Conservation (phyloP, 2,888 invertebrate genomes). For the Hirtodrosophila duncani region DNA sequence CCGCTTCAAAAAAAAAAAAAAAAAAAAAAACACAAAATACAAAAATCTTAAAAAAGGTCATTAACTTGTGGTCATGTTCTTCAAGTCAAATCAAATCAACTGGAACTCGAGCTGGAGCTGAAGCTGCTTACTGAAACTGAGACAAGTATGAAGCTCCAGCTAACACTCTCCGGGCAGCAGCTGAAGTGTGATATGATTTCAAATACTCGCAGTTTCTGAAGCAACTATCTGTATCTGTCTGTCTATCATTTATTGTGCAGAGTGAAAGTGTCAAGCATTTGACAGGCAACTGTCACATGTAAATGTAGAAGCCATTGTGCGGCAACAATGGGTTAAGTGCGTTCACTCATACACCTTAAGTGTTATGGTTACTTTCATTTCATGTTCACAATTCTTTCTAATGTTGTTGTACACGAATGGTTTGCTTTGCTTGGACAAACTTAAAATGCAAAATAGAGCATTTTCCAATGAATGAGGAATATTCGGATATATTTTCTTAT, state of each 20-base stretch:
- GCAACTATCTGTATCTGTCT: neutral
- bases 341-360: neutral
- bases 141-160: no score
- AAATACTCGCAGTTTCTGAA: no score
- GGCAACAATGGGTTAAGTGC: conserved; percentile 47
- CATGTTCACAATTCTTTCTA: conserved; percentile 23
- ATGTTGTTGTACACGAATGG: no score
- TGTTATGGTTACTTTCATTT: conserved; percentile 32
- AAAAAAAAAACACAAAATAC: conserved; percentile 7
- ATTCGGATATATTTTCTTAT: no score
- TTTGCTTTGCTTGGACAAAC: no score
- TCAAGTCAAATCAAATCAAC: conserved; percentile 7
- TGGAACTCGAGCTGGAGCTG: no score
- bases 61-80: conserved; percentile 49
- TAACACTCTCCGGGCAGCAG: no score
- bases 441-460: no score
- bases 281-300: conserved; percentile 36
- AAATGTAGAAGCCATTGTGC: neutral
- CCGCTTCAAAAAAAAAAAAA: conserved; percentile 8
- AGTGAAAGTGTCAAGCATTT: conserved; percentile 56
- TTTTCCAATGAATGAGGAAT: no score
- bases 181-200: no score
- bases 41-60: conserved; percentile 47
- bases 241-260: conserved; percentile 35
- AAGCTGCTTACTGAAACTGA: no score